These are phyloP conservation scores for Tychaedon coryphoeus DNA, from an alignment of 2,113 vertebrate genomes.

Conservation along the genomic window DNA sequence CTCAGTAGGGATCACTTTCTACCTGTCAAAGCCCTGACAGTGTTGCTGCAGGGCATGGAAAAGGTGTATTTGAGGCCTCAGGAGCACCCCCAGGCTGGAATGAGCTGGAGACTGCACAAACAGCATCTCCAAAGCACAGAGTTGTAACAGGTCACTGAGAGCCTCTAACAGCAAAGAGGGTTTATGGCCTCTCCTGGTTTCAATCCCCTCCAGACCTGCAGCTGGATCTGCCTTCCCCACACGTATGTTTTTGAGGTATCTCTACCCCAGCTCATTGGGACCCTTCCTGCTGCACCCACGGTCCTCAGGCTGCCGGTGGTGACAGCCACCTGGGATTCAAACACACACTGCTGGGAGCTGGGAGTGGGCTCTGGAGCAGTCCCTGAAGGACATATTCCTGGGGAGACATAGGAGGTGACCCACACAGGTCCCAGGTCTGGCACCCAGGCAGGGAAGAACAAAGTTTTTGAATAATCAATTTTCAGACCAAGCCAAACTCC, in stretches of 20 bases:
- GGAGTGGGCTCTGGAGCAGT: neutral
- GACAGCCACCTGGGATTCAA: rapidly evolving
- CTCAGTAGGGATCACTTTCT: neutral
- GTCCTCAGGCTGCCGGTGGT: neutral
- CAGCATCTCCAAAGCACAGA: neutral
- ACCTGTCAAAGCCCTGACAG: neutral
- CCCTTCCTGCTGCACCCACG: rapidly evolving
- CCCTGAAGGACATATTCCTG: rapidly evolving
- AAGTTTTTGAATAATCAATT: neutral
- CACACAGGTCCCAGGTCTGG: neutral
- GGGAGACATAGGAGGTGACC: neutral
- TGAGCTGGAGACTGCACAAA: neutral
- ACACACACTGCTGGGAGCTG: neutral
- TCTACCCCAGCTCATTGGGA: neutral
- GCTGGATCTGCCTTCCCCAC: neutral
- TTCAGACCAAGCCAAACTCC: neutral
- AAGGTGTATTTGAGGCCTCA: neutral
- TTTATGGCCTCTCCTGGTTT: neutral
- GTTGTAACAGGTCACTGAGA: neutral
- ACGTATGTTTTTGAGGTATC: neutral
- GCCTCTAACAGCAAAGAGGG: neutral
- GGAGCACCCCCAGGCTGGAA: neutral
- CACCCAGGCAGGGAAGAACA: neutral
- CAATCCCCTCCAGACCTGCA: neutral
- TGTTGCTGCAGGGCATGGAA: neutral